Evolutionary conservation across 2,888 invertebrate species (phyloP).

Genomic region (Serripes groenlandicus): DNA sequence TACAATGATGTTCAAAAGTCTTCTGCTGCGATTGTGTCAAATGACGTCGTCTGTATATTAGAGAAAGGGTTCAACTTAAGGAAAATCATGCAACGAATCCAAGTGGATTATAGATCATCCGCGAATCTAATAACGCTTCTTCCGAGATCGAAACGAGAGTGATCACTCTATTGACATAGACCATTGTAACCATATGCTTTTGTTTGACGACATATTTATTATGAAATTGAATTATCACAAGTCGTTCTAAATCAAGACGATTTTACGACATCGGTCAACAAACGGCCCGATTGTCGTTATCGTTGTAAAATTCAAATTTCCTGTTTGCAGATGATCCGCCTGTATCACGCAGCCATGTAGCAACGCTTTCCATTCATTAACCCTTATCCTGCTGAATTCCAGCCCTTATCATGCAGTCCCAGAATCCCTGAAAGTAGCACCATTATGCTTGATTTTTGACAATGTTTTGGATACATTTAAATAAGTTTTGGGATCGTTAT

Average conservation of each 20-base stretch:
- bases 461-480: too few relatives aligned
- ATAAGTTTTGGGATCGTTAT: too few relatives aligned
- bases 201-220: constrained; percentile 64
- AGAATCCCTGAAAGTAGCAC: too few relatives aligned
- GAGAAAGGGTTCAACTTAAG: too few relatives aligned
- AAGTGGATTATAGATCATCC: constrained; percentile 28
- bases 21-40: too few relatives aligned
- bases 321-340: constrained; percentile 55
- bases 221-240: constrained; percentile 60
- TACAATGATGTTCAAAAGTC: too few relatives aligned
- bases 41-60: too few relatives aligned
- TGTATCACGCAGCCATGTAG: not conserved
- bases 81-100: not conserved
- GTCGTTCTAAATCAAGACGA: constrained; percentile 62
- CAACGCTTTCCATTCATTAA: constrained; percentile 32
- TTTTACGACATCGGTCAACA: constrained; percentile 64
- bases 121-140: constrained; percentile 36
- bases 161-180: constrained; percentile 55
- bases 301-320: constrained; percentile 59
- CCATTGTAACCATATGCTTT: constrained; percentile 63
- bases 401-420: too few relatives aligned
- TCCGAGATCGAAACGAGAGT: constrained; percentile 30
- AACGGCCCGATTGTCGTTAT: constrained; percentile 46
- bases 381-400: too few relatives aligned
- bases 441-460: too few relatives aligned